These are phyloP conservation scores for Patiria pectinifera DNA, from an alignment of 53 echinoderm and acorn worm species.

Conservation along the genomic window DNA sequence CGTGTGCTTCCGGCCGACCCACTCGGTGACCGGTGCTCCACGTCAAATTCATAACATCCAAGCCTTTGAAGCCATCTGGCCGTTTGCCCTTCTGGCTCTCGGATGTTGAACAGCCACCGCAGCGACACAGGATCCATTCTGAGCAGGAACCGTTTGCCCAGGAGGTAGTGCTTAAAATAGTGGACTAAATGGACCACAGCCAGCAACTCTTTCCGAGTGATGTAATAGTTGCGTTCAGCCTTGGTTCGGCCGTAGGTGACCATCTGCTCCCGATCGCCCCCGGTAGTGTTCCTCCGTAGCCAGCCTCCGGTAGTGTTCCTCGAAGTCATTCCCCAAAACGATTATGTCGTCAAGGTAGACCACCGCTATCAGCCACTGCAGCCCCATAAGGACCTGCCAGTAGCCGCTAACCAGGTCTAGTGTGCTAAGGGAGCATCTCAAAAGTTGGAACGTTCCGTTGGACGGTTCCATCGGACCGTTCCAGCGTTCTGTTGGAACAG, in stretches of 20 bases:
- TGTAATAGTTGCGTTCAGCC: not conserved
- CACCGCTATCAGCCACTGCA: constrained; percentile 36
- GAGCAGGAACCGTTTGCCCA: too few relatives aligned
- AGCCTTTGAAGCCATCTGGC: constrained; percentile 11
- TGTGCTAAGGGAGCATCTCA: too few relatives aligned
- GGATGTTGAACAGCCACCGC: not conserved
- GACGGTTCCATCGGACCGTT: too few relatives aligned
- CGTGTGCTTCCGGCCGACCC: not conserved
- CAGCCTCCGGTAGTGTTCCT: constrained; percentile 3
- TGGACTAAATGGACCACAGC: too few relatives aligned
- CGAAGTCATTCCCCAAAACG: too few relatives aligned
- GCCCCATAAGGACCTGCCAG: constrained; percentile 72
- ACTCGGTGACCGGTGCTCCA: not conserved
- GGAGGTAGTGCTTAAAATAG: too few relatives aligned
- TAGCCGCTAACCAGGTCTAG: constrained; percentile 68
- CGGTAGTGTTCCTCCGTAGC: too few relatives aligned
- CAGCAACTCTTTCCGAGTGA: too few relatives aligned
- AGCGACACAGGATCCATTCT: not conserved
- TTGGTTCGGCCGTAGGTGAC: not conserved
- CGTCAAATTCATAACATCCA: constrained; percentile 26
- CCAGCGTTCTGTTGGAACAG: too few relatives aligned
- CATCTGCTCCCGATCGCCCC: not conserved
- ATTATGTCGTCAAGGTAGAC: constrained; percentile 30
- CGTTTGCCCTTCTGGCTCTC: not conserved
- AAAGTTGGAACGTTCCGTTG: too few relatives aligned